Base-by-base conservation (phyloP, 2,797 vertebrate species). In the Mus spretus region DNA sequence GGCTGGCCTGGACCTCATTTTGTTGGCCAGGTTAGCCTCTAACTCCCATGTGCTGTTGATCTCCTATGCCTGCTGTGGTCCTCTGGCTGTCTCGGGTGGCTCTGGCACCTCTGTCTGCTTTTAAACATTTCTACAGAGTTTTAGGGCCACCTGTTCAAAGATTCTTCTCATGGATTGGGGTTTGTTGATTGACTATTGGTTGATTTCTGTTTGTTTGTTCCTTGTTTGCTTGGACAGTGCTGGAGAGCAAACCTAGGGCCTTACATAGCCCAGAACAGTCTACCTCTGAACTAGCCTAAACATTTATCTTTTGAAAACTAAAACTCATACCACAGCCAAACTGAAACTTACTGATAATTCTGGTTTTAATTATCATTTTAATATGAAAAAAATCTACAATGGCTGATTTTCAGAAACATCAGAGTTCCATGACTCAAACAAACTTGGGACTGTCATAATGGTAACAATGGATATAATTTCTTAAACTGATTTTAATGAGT, bases 361-460 rank as follows among this genome's bases (percentile, higher is more conserved):
- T 82, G 78, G 57, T 86, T 70, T 89, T 79, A 75, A 57, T 31
- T 24, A n/a, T 28, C 37, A 93, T 90, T 86, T 96, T 96, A 92
- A 95, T 87, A 70, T 88, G 37, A 63, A 78, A 91, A 91, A 87
- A 70, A 40, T 26, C 31, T 63, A 70, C 4, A 94, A 15, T 72
- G 53, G 67, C 63, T 80, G 47, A 88, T 72, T 92, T 95, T 47
- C 81, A 95, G 24, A 86, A 95, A 97, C 80, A 74, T 92, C 11
- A 63, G 65, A 94, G 59, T 44, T 92, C 26, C 50, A 84, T 47
- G 14, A 95, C 70, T 70, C 63, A 78, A 22, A 92, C 10, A 72
- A 53, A 59, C 8, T 3, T 80, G 20, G 59, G 37, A 94, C 24
- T 93, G 37, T 47, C 50, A 94, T 70, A 94, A 72, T 50, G 85